Base-by-base conservation (phyloP, 2,113 vertebrate species). In the Daubentonia madagascariensis region DNA sequence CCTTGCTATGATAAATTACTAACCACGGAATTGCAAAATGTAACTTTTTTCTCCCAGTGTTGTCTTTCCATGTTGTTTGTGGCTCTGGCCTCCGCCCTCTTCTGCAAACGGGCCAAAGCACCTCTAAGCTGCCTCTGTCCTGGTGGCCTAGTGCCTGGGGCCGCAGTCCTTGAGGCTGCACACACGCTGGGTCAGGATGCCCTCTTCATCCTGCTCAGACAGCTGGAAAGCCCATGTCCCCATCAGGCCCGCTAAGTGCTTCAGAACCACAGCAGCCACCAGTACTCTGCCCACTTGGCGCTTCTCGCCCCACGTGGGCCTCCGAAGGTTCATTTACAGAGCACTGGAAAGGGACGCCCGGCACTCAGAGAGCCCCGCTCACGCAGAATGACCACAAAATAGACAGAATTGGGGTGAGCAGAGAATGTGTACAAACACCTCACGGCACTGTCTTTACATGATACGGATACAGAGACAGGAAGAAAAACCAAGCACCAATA, bases 381-480 rank as follows among this genome's bases (percentile, higher is more conserved):
- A 20, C 75, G n/a, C 43, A 40, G 48, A 78, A 17, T 2, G 63
- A 59, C 65, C 17, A 7, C 17, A 45, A 32, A 4, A 76, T 0
- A 10, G 75, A 30, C 63, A 40, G 35, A 59, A 45, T 0, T 4
- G 0, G 35, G 72, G 35, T 32, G 48, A 25, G 48, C 22, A 23
- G 78, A 57, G 50, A 28, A 11, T 0, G 8, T 1, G 2, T 40
- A 37, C 16, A 5, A 67, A 12, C 8, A 20, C 85, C 89, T 89
- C 45, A 8, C 2, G 48, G n/a, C 22, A 3, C 35, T 13, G 11
- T 16, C 88, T 45, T 25, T 37, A 43, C 20, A 45, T 0, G 0
- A 23, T 1, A 52, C 0, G 0, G 35, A 20, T 37, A 30, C 4
- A 25, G 18, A 45, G 70, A 30, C 0, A 3, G 28, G 45, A 79